phyloP scores from a whole-genome alignment of 2,113 vertebrate species.

The Misgurnus anguillicaudatus region DNA sequence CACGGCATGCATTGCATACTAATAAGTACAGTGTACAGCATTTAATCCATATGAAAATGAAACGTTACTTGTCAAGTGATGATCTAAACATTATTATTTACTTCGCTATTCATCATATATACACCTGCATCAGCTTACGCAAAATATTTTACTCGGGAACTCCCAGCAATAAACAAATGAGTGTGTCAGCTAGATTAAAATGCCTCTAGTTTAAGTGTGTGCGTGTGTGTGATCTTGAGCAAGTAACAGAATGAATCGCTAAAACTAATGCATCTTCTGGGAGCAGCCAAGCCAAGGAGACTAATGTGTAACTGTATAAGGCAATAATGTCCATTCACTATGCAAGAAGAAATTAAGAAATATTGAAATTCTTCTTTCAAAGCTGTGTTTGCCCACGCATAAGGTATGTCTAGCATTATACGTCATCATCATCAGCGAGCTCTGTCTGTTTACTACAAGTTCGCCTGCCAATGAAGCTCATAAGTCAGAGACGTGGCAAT shows the following conservation, averaged over 20 bases:
- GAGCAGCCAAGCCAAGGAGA: conserved; percentile 14
- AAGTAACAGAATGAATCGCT: conserved; percentile 36
- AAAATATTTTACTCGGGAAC: conserved; percentile 42
- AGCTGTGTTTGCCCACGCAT: conserved; percentile 20
- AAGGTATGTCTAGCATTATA: conserved; percentile 30
- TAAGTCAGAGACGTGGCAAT: conserved; percentile 12
- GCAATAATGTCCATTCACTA: conserved; percentile 3
- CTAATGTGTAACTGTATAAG: conserved; percentile 37
- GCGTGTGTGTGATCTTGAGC: conserved; percentile 32
- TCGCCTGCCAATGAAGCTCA: conserved; percentile 16
- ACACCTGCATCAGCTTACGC: conserved; percentile 32
- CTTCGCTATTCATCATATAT: conserved; percentile 42
- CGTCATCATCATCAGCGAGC: background rate
- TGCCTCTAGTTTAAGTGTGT: conserved; percentile 33
- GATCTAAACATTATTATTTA: conserved; percentile 43
- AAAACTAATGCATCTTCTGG: conserved; percentile 33
- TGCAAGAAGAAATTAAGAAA: background rate
- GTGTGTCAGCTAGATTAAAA: conserved; percentile 50
- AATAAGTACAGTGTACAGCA: background rate
- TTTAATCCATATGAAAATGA: background rate
- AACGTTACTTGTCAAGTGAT: background rate
- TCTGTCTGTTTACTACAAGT: conserved; percentile 14
- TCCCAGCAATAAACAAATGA: conserved; percentile 43
- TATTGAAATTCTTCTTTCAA: conserved; percentile 13
- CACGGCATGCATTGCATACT: background rate